Evolutionary conservation across 2,797 vertebrate species (phyloP).

Genomic region (Lophius americanus): DNA sequence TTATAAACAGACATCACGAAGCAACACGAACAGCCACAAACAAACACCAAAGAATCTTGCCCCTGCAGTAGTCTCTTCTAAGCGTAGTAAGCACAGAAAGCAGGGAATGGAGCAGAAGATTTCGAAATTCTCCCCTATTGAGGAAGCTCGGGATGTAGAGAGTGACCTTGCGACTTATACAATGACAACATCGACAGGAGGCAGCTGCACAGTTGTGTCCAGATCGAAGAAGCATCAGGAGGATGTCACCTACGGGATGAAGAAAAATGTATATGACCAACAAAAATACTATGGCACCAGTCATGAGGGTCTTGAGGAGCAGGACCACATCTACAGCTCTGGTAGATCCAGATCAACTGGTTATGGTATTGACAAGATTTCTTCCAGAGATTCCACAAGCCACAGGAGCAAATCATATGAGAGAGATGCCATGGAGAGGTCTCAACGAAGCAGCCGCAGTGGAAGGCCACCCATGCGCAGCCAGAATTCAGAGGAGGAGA

Average conservation of each 20-base stretch:
- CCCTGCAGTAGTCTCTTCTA: conserved; percentile 92
- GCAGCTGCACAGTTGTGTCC: conserved; percentile 89
- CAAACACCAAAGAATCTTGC: conserved; percentile 93
- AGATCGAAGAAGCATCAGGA: conserved; percentile 92
- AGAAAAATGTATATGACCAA: conserved; percentile 95
- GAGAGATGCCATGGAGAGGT: conserved; percentile 89
- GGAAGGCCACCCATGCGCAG: conserved; percentile 90
- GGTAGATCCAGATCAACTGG: conserved; percentile 90
- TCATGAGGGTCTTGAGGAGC: conserved; percentile 90
- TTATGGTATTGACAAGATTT: conserved; percentile 92
- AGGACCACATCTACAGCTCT: conserved; percentile 88
- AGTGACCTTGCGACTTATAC: conserved; percentile 94
- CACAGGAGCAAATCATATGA: conserved; percentile 94
- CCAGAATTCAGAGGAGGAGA: conserved; percentile 97
- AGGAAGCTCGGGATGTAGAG: conserved; percentile 98
- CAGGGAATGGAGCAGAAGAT: conserved; percentile 99
- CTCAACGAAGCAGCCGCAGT: conserved; percentile 87
- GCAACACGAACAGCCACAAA: conserved; percentile 87
- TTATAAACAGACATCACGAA: conserved; percentile 88
- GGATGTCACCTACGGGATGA: conserved; percentile 90
- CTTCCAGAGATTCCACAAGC: conserved; percentile 85
- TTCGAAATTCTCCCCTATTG: conserved; percentile 98
- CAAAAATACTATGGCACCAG: conserved; percentile 93
- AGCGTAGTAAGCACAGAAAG: conserved; percentile 98
- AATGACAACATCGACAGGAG: conserved; percentile 85